Evolutionary conservation across 2,888 invertebrate genomes (phyloP), one percentile per base, ranked within the genome.

Genomic region (Pseudococcus longispinus): DNA sequence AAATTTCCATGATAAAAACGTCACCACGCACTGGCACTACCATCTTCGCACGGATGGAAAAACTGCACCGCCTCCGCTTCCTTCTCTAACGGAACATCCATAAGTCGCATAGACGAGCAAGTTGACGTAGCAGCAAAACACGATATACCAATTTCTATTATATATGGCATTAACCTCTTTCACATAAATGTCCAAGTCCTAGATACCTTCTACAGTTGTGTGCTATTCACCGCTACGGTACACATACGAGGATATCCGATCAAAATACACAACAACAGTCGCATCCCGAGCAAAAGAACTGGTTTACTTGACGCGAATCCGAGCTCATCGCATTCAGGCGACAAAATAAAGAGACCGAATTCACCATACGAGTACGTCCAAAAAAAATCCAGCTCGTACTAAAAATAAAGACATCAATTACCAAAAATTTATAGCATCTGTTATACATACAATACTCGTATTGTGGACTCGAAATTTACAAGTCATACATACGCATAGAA

Each of bases 131-230:
- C 44, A 46, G 60, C 23, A 60, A 70, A 70, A 70, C 70, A 70
- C 70, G 70, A 70, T 70, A 70, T 29, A 70, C 70, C 18, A 70
- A 70, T 70, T 70, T 70, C 70, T 29, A 70, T 29, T 70, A 70
- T 32, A 32, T 29, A 70, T 70, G 70, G 70, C 70, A 70, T 70
- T 70, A 70, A 70, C 70, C 70, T 70, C 70, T 70, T 70, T 70
- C 70, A 70, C 70, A 70, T 29, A 70, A 60, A 60, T 18, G 5
- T 70, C 70, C 70, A 32, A 70, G 70, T 70, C 70, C 70, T 70
- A 70, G 70, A 70, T 70, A 70, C 2, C 23, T 60, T 20, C 60
- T 2, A 60, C 23, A 23, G 23, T 60, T 60, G 60, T 23, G 60
- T 20, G 18, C 70, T 18, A 29, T 70, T 70, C 70, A 70, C 70